A percentile compares a stretch with the other conserved stretches of the same genome.
Conservation (phyloP, 2,113 vertebrate genomes). For the Cottus gobio region DNA sequence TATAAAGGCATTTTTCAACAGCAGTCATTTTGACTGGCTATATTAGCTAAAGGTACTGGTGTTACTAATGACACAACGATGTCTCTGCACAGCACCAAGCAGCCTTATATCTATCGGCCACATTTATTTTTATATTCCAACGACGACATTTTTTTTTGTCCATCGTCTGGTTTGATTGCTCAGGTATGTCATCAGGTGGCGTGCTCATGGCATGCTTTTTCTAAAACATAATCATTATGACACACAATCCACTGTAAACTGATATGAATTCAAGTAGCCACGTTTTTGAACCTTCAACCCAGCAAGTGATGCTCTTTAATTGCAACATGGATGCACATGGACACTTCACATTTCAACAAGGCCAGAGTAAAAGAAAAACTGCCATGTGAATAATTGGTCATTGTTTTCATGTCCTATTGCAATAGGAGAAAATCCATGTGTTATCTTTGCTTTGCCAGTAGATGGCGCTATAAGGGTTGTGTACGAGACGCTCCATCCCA, state of each 20-base stretch:
- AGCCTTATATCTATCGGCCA: neutral
- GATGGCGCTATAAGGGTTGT: conserved; percentile 16
- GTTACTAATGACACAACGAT: neutral
- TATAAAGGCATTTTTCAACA: neutral
- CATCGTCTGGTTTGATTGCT: neutral
- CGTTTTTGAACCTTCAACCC: neutral
- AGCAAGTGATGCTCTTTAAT: neutral
- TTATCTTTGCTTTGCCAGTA: conserved; percentile 4
- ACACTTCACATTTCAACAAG: neutral
- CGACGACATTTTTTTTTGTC: neutral
- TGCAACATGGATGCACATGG: neutral
- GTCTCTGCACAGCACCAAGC: neutral
- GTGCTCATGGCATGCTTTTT: neutral
- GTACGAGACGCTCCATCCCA: neutral
- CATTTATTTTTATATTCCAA: neutral
- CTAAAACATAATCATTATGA: neutral
- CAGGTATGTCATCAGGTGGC: neutral
- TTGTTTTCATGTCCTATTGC: neutral
- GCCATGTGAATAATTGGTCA: too few species aligned
- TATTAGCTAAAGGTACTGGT: neutral
- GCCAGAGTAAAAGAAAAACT: neutral
- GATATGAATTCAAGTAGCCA: neutral
- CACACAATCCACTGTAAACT: neutral
- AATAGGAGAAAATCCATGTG: neutral
- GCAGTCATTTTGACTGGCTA: neutral